Conservation (phyloP, 1,140 invertebrate species). For the Cotesia typhae region DNA sequence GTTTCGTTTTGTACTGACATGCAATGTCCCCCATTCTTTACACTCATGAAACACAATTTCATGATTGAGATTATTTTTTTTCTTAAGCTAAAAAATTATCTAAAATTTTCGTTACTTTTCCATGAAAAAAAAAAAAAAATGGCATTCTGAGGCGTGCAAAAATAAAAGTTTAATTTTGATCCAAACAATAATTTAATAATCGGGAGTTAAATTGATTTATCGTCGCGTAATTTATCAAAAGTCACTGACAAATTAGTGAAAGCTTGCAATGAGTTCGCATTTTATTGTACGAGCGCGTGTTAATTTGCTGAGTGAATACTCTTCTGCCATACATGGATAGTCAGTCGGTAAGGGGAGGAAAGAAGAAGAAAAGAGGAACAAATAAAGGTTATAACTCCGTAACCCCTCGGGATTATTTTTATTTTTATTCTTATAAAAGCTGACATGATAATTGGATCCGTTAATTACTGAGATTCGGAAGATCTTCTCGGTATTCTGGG, state of each 20-base stretch:
- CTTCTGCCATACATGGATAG: not conserved
- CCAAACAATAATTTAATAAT: no score
- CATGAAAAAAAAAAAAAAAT: no score
- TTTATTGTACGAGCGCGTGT: no score
- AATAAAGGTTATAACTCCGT: not conserved
- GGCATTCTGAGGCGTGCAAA: no score
- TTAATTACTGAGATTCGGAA: conserved; percentile 34
- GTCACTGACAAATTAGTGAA: no score
- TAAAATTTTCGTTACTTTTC: no score
- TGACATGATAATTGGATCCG: conserved; percentile 39
- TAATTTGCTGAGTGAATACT: no score
- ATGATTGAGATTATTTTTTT: not conserved
- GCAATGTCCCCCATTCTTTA: conserved; percentile 20
- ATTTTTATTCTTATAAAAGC: conserved; percentile 3
- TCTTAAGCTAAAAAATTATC: not conserved
- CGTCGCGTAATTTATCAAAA: no score
- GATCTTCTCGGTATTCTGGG: not conserved
- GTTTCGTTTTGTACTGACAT: conserved; percentile 24
- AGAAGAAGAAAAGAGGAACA: not conserved
- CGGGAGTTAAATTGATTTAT: no score
- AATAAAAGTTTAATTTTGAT: no score
- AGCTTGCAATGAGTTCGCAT: no score
- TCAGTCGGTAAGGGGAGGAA: not conserved
- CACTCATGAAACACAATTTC: not conserved
- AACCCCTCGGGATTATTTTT: conserved; percentile 4